A percentile compares a stretch with the other conserved stretches of the same genome.
Evolutionary conservation across 2,888 invertebrate species (phyloP).

Genomic region (Macaria notata): DNA sequence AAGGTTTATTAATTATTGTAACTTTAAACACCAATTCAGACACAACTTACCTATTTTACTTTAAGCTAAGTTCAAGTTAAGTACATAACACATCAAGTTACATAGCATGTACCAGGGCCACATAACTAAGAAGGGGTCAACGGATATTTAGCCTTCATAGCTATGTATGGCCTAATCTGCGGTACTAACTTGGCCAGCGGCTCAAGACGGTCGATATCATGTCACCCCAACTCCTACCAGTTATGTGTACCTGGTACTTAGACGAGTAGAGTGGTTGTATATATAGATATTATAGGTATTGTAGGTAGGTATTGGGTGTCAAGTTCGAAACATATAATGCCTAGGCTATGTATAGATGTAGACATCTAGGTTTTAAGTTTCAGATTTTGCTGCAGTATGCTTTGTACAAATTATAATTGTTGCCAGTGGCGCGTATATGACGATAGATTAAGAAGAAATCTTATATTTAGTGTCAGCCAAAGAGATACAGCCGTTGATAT

Average conservation of each 20-base stretch:
- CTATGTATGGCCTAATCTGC: slow-evolving; percentile 40
- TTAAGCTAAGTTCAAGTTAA: slow-evolving; percentile 8
- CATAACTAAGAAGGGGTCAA: slow-evolving; percentile 63
- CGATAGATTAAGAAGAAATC: too few species aligned
- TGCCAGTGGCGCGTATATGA: too few species aligned
- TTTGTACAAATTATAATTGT: too few species aligned
- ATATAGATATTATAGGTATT: neutral
- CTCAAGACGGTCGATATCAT: slow-evolving; percentile 80
- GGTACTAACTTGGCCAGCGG: slow-evolving; percentile 64
- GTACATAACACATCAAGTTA: slow-evolving; percentile 10
- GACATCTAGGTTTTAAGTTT: too few species aligned
- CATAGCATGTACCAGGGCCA: slow-evolving; percentile 15
- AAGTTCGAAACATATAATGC: slow-evolving; percentile 36
- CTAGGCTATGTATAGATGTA: slow-evolving; percentile 6
- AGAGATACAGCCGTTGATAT: too few species aligned
- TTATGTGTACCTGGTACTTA: slow-evolving; percentile 77
- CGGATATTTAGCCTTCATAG: slow-evolving; percentile 76
- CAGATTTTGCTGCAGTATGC: too few species aligned
- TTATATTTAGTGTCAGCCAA: too few species aligned
- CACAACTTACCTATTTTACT: neutral
- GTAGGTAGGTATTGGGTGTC: slow-evolving; percentile 23
- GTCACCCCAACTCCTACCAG: slow-evolving; percentile 74
- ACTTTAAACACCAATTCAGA: too few species aligned
- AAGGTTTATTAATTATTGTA: too few species aligned
- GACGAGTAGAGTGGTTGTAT: slow-evolving; percentile 29